phyloP scores from a whole-genome alignment of 2,113 vertebrate species.

The Notarius lentiginosus region DNA sequence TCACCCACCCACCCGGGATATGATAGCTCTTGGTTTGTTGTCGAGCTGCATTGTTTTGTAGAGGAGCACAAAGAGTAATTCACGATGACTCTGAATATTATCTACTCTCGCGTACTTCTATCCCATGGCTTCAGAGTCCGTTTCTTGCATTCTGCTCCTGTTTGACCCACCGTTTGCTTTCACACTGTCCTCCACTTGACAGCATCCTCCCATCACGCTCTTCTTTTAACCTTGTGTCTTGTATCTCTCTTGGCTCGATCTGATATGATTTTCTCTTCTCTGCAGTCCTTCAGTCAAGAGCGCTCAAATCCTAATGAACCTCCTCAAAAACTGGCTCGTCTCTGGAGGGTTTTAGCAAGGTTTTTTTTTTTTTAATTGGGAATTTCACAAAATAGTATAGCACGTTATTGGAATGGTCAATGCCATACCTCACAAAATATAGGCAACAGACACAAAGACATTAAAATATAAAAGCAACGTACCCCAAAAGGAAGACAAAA shows the following conservation, averaged over 20 bases:
- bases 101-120: not conserved
- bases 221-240: not conserved
- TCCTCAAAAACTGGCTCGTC: conserved; percentile 20
- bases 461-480: too few relatives aligned
- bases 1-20: not conserved
- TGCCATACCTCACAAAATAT: too few relatives aligned
- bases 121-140: not conserved
- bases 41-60: not conserved
- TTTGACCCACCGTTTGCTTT: not conserved
- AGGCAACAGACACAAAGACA: too few relatives aligned
- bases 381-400: too few relatives aligned
- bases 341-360: conserved; percentile 39
- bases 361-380: not conserved
- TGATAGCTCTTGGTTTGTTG: not conserved
- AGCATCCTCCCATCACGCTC: not conserved
- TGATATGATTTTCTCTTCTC: conserved; percentile 1
- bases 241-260: not conserved
- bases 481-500: too few relatives aligned
- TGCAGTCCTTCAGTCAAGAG: conserved; percentile 44
- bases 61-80: not conserved
- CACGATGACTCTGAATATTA: not conserved
- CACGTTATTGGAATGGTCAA: too few relatives aligned
- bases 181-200: too few relatives aligned
- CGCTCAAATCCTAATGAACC: conserved; percentile 42
- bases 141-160: not conserved